These are phyloP conservation scores for Carabus problematicus DNA, from an alignment of 2,888 invertebrate genomes.

Conservation along the genomic window DNA sequence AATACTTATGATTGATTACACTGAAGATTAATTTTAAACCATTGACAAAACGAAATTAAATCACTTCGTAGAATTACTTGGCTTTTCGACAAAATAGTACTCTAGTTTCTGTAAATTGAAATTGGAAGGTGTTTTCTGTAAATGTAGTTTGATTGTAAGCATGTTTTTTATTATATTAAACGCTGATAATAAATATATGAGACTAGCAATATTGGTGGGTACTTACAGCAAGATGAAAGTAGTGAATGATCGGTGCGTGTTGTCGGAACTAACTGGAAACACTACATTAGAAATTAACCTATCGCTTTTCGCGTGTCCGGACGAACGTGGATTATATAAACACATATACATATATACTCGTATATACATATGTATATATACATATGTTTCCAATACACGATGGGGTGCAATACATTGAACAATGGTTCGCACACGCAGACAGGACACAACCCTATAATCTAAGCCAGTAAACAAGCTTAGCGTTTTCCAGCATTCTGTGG, in stretches of 20 bases:
- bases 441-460: neutral
- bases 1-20: too few relatives aligned
- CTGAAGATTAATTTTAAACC: too few relatives aligned
- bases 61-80: too few relatives aligned
- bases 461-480: constrained; percentile 7
- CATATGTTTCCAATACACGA: neutral
- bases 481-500: constrained; percentile 6
- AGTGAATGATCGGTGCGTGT: too few relatives aligned
- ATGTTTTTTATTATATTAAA: neutral
- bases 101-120: neutral
- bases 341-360: neutral
- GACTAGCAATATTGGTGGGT: too few relatives aligned
- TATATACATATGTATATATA: neutral
- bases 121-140: neutral
- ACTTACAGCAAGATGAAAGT: too few relatives aligned
- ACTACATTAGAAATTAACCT: neutral
- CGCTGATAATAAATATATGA: neutral
- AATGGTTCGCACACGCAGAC: neutral
- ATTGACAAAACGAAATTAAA: too few relatives aligned
- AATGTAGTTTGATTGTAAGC: neutral
- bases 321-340: neutral
- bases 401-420: neutral
- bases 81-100: too few relatives aligned
- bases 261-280: too few relatives aligned
- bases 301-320: neutral